Evolutionary conservation across 2,888 invertebrate species (phyloP), one percentile per base, ranked within the genome.

Genomic region (Ormyrus nitidulus): DNA sequence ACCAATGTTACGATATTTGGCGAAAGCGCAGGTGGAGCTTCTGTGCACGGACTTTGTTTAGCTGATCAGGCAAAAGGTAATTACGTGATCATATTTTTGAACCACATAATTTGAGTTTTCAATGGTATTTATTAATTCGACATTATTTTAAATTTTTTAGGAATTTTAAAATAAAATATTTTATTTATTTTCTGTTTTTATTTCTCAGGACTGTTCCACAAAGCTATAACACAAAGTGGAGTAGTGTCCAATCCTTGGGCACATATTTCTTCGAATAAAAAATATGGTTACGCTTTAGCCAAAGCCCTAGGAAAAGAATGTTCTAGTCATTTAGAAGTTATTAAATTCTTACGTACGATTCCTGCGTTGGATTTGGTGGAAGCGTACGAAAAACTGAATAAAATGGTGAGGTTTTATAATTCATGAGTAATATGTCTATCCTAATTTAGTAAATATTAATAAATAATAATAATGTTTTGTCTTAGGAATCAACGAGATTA

Each of bases 1-100:
- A 70, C 82, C 0, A 89, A 89, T n/a, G 83, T 89, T 0, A 89
- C 89, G 5, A 79, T 88, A 75, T 86, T 86, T 34, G 89, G 88
- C 3, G 75, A 74, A 10, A 89, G 89, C 66, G 85, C 87, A 0
- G 89, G 88, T 6, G 82, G 71, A 7, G 59, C 62, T 5, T 71
- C 82, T 0, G 80, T 82, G 13, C 86, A 89, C 68, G 79, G 68
- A 10, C 82, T 87, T n/a, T 64, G 83, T 2, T 2, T 88, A 9
- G 86, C 88, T 0, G 84, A 88, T 0, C 49, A 84, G 53, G 80
- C 87, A 0, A 83, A 85, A 85, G 87, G 89, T 89, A 4, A 9
- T 58, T 58, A 44, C 10, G 48, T 56, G 10, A 2, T 19, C 19
- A 19, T 19, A 19, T 19, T 19, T 19, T 19, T 19, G 19, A 19